Conservation (phyloP, 1,140 invertebrate species). For the Homalodisca vitripennis region DNA sequence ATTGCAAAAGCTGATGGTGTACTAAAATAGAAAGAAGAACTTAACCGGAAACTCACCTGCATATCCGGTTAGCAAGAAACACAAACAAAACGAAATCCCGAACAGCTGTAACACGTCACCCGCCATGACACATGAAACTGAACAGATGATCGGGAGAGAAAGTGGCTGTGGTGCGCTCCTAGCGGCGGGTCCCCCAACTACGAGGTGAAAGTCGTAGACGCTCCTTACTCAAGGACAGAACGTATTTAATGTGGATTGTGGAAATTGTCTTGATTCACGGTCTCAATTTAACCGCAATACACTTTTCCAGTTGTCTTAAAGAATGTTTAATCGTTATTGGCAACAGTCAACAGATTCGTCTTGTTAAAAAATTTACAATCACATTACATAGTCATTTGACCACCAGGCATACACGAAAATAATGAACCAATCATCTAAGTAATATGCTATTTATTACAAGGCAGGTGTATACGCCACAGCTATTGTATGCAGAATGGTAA, state of each 20-base stretch:
- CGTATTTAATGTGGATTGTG: background rate
- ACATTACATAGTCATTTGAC: too few relatives aligned
- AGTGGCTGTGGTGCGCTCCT: background rate
- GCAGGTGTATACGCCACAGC: too few relatives aligned
- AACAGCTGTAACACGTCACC: slow-evolving; percentile 10
- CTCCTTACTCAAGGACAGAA: background rate
- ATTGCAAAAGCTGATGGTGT: background rate
- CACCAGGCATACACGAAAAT: too few relatives aligned
- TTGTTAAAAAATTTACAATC: too few relatives aligned
- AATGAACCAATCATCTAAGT: too few relatives aligned
- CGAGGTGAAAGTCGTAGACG: background rate
- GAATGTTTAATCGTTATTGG: too few relatives aligned
- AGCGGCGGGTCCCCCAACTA: background rate
- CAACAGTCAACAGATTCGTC: too few relatives aligned
- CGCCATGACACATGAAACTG: slow-evolving; percentile 14
- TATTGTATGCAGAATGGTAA: too few relatives aligned
- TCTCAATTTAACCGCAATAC: too few relatives aligned
- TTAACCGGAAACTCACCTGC: slow-evolving; percentile 5
- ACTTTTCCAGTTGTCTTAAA: too few relatives aligned
- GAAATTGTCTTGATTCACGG: too few relatives aligned
- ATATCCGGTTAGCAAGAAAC: slow-evolving; percentile 12
- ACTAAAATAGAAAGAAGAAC: background rate
- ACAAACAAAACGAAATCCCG: slow-evolving; percentile 16
- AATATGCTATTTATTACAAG: too few relatives aligned
- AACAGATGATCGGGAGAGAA: slow-evolving; percentile 23